Conservation (phyloP, 2,113 vertebrate genomes). For the Saguinus imperator region DNA sequence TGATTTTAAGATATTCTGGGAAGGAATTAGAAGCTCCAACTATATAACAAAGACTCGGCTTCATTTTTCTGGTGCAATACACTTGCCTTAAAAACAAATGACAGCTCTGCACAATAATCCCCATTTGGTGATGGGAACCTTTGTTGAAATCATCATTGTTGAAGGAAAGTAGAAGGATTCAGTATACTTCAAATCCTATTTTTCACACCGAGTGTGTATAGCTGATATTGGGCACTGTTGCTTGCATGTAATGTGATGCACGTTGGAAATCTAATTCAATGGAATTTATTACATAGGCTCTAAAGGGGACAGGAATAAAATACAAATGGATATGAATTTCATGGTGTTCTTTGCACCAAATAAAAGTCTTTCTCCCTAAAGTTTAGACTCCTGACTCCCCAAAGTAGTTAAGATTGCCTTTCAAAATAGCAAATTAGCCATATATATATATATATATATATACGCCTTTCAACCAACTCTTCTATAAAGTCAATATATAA, state of each 20-base stretch:
- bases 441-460: too few species aligned
- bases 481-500: too few species aligned
- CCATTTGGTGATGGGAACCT: background rate
- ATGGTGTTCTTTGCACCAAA: background rate
- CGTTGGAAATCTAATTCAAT: background rate
- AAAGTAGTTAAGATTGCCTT: background rate
- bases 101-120: background rate
- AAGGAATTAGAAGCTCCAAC: background rate
- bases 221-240: background rate
- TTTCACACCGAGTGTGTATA: background rate
- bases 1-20: background rate
- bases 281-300: background rate
- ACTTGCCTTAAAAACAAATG: background rate
- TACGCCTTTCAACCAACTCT: too few species aligned
- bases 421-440: background rate
- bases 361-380: background rate
- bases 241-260: background rate
- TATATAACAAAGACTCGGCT: background rate
- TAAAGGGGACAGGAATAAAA: background rate
- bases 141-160: background rate
- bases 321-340: background rate
- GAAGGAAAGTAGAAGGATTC: background rate
- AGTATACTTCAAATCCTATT: background rate
- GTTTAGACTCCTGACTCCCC: background rate
- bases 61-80: background rate